Evolutionary conservation across 2,113 vertebrate genomes (phyloP).

Genomic region (Montifringilla adamsi): DNA sequence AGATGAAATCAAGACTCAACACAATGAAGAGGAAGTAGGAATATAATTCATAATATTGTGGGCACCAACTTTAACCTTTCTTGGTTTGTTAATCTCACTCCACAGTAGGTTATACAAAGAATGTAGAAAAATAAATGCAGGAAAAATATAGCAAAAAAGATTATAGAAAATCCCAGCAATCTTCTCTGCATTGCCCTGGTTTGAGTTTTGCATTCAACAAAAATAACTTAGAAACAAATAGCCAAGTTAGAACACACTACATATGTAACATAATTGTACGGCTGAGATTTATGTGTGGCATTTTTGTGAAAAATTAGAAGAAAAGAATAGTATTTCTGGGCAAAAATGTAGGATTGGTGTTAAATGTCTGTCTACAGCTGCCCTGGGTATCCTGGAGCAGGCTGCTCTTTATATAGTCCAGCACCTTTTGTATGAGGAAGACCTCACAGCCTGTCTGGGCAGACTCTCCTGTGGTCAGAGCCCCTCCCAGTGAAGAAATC

Average conservation of each 20-base stretch:
- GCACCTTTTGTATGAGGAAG: neutral
- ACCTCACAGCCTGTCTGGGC: neutral
- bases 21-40: neutral
- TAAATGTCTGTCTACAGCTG: neutral
- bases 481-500: neutral
- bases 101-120: neutral
- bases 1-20: neutral
- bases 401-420: neutral
- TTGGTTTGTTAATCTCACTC: neutral
- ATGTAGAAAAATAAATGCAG: neutral
- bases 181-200: neutral
- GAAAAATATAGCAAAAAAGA: accelerated
- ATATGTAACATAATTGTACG: neutral
- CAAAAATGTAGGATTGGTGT: neutral
- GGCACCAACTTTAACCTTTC: neutral
- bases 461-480: neutral
- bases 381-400: neutral
- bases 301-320: neutral
- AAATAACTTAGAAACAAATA: neutral
- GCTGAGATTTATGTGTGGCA: neutral
- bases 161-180: neutral
- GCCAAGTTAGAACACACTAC: accelerated
- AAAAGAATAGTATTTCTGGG: neutral
- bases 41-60: neutral
- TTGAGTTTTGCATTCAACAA: neutral